Percentiles rank a stretch among this genome's conserved stretches.
phyloP scores from a whole-genome alignment of 2,113 vertebrate species.

The Sakesphorus luctuosus region DNA sequence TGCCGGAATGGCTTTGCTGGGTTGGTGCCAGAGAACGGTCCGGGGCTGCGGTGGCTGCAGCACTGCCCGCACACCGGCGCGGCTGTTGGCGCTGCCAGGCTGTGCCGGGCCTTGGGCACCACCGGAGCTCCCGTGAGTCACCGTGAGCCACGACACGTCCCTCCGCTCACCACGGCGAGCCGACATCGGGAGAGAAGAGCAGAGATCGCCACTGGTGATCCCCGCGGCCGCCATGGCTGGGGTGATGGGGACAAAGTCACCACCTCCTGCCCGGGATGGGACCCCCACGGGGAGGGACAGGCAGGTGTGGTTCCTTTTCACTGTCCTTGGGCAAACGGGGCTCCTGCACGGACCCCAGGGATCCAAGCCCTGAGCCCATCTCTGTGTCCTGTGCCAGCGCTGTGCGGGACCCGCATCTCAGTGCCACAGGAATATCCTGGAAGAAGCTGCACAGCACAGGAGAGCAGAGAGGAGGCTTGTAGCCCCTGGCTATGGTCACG shows the following conservation, averaged over 20 bases:
- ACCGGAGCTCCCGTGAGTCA: not conserved
- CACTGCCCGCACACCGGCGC: accelerated
- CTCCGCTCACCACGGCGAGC: accelerated
- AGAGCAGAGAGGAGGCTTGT: not conserved
- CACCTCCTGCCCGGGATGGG: not conserved
- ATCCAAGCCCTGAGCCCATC: not conserved
- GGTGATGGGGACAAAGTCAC: not conserved
- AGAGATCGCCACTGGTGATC: not conserved
- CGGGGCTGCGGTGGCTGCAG: not conserved
- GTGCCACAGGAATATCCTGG: not conserved
- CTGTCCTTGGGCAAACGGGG: not conserved
- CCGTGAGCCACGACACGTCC: not conserved
- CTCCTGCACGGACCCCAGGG: not conserved
- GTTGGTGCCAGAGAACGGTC: accelerated
- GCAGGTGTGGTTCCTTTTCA: not conserved
- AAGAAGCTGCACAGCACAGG: not conserved
- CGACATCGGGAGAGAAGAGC: accelerated
- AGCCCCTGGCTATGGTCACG: accelerated
- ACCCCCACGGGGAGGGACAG: accelerated
- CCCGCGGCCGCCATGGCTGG: accelerated
- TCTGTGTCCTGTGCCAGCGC: not conserved
- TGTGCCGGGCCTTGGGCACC: not conserved
- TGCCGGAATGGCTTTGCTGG: accelerated
- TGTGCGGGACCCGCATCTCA: accelerated
- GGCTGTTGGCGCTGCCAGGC: not conserved